Evolutionary conservation across 1,140 invertebrate species (phyloP).

Genomic region (Sarcophaga peregrina): DNA sequence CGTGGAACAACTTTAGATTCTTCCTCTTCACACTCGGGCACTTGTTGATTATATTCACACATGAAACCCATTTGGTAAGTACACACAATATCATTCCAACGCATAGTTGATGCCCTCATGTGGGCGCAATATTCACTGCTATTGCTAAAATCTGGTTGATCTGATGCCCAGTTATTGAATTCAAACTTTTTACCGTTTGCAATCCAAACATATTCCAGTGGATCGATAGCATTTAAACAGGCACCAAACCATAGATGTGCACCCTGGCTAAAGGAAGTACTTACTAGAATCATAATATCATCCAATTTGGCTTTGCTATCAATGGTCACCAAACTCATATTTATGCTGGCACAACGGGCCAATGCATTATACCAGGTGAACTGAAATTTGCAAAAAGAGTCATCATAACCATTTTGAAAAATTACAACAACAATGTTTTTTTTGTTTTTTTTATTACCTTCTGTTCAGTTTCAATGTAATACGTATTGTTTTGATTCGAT

Average conservation of each 20-base stretch:
- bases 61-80: neutral
- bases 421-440: neutral
- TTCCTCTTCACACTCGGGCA: no score
- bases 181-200: neutral
- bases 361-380: neutral
- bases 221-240: neutral
- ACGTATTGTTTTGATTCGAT: neutral
- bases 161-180: neutral
- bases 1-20: no score
- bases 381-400: neutral
- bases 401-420: neutral
- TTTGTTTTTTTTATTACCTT: neutral
- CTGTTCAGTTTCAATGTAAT: neutral
- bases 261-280: neutral
- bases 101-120: neutral
- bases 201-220: neutral
- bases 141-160: neutral
- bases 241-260: neutral
- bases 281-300: neutral
- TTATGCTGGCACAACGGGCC: neutral
- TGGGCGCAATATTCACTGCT: neutral
- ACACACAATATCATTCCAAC: neutral
- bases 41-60: neutral
- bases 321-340: neutral
- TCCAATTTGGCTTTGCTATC: neutral